Conservation (phyloP, 2,113 vertebrate species). For the Bucco capensis region DNA sequence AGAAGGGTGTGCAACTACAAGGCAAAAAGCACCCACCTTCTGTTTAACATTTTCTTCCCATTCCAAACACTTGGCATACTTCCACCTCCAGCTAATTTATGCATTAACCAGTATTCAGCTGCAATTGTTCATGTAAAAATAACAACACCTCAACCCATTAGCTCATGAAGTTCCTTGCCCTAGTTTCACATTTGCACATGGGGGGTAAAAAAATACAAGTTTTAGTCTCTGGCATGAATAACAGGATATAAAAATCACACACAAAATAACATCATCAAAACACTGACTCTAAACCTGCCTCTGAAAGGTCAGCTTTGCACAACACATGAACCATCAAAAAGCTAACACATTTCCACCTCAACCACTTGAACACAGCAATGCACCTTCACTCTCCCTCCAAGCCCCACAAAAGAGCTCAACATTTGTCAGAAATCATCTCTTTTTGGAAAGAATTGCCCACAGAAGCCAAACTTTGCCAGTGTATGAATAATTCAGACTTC, state of each 20-base stretch:
- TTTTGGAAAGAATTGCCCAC: not conserved
- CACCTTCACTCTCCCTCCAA: not conserved
- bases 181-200: not conserved
- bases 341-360: not conserved
- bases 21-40: not conserved
- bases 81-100: not conserved
- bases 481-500: rapidly evolving
- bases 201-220: not conserved
- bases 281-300: not conserved
- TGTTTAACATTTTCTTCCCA: not conserved
- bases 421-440: rapidly evolving
- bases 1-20: not conserved
- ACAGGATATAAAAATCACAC: not conserved
- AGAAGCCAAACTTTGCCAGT: not conserved
- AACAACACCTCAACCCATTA: not conserved
- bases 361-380: rapidly evolving
- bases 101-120: not conserved
- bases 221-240: not conserved
- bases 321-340: not conserved
- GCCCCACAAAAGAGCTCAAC: not conserved
- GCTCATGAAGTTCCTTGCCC: not conserved
- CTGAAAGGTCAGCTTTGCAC: not conserved
- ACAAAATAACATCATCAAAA: not conserved
- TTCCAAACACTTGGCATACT: not conserved
- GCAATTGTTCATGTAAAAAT: not conserved